These are phyloP conservation scores for Pantherophis vulpinus DNA, from an alignment of 2,797 vertebrate genomes.

Conservation along the genomic window DNA sequence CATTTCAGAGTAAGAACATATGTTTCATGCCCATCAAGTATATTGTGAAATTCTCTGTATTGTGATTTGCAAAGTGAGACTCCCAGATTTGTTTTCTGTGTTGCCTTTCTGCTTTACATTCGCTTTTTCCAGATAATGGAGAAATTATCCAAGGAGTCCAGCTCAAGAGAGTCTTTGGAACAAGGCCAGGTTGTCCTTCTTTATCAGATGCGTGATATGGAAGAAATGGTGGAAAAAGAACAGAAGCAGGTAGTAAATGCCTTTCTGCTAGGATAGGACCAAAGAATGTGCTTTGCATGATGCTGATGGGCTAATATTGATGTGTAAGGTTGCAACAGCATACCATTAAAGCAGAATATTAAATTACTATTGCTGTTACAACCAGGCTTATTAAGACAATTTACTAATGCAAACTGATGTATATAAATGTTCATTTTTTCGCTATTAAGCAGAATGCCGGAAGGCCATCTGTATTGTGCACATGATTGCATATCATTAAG, in stretches of 20 bases:
- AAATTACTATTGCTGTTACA: neutral
- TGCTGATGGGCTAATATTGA: neutral
- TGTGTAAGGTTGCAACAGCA: neutral
- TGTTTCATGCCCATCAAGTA: neutral
- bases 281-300: neutral
- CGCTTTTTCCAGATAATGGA: constrained; percentile 63
- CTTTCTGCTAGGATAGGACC: neutral
- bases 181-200: constrained; percentile 68
- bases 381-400: neutral
- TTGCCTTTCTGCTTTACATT: neutral
- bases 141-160: constrained; percentile 67
- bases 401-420: neutral
- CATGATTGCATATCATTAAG: neutral
- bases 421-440: neutral
- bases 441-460: neutral
- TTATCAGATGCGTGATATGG: constrained; percentile 71
- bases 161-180: constrained; percentile 63
- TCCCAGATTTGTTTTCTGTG: neutral
- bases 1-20: neutral
- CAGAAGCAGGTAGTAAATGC: constrained; percentile 63
- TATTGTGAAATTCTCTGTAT: neutral
- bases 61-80: neutral
- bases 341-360: neutral
- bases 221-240: constrained; percentile 67
- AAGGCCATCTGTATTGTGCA: neutral